These are phyloP conservation scores for Enteromius unitaeniatus DNA, from an alignment of 2,797 vertebrate species.

Conservation along the genomic window DNA sequence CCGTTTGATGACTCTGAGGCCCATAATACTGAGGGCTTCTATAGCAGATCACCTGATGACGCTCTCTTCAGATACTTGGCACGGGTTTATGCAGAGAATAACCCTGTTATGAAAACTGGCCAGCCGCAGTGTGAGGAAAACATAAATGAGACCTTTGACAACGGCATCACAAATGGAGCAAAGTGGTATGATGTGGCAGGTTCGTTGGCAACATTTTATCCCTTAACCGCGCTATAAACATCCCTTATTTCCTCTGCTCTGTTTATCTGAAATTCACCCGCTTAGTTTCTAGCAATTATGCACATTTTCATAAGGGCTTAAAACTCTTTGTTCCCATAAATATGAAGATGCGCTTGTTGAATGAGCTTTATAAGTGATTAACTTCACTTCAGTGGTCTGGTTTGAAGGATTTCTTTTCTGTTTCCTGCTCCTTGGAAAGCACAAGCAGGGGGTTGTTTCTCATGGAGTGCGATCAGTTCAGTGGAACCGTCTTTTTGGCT, in stretches of 20 bases:
- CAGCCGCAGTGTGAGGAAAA: constrained; percentile 82
- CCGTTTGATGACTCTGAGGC: constrained; percentile 91
- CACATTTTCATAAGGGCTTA: not conserved
- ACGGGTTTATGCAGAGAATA: constrained; percentile 86
- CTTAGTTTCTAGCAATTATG: not conserved
- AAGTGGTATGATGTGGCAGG: constrained; percentile 94
- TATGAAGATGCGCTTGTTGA: not conserved
- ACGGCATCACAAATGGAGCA: constrained; percentile 96
- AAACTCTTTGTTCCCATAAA: constrained; percentile 47
- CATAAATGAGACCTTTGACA: constrained; percentile 81
- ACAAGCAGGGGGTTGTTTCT: not conserved
- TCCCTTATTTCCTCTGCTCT: not conserved
- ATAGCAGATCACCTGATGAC: constrained; percentile 91
- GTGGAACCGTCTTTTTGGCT: not conserved
- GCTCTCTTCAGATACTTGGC: constrained; percentile 89
- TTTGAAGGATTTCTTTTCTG: not conserved
- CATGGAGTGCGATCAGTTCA: not conserved
- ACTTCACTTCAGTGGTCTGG: not conserved
- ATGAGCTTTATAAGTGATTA: not conserved
- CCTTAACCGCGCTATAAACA: not conserved
- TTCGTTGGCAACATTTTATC: constrained; percentile 68
- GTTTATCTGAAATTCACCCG: not conserved
- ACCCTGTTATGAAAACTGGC: constrained; percentile 93
- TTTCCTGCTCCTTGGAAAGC: not conserved
- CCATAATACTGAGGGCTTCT: constrained; percentile 78